A percentile compares a stretch with the other conserved stretches of the same genome.
These are phyloP conservation scores for Habropoda laboriosa DNA, from an alignment of 1,140 invertebrate genomes.

Conservation along the genomic window DNA sequence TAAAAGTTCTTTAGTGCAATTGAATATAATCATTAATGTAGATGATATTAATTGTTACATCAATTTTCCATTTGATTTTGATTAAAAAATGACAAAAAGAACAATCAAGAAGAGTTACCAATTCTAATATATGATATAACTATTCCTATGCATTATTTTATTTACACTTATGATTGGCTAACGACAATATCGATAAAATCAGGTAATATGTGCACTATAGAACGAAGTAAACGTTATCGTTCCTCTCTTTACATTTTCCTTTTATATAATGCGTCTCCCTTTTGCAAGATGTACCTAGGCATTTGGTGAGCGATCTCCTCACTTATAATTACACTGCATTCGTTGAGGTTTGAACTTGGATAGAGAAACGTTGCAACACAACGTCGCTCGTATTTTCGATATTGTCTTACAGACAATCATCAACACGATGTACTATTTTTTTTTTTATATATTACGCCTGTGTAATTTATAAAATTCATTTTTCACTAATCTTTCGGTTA, in stretches of 20 bases:
- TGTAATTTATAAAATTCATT: constrained; percentile 40
- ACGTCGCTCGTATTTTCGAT: background rate
- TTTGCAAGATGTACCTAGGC: constrained; percentile 20
- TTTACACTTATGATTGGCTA: constrained; percentile 70
- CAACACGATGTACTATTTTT: background rate
- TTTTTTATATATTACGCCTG: too few relatives aligned
- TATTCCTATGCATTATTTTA: constrained; percentile 69
- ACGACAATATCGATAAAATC: constrained; percentile 60
- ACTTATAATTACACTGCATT: background rate
- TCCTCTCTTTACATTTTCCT: constrained; percentile 40
- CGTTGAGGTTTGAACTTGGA: background rate
- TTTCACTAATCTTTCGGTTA: background rate
- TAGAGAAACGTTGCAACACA: background rate
- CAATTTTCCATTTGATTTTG: too few relatives aligned
- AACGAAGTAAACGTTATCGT: constrained; percentile 15
- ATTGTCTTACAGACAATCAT: background rate
- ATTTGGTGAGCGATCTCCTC: constrained; percentile 10
- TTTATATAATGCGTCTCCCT: constrained; percentile 32
- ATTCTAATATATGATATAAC: constrained; percentile 50
- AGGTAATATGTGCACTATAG: constrained; percentile 61
- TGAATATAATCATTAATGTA: too few relatives aligned
- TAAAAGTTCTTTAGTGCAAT: too few relatives aligned
- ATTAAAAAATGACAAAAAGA: too few relatives aligned
- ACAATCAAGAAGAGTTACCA: constrained; percentile 37
- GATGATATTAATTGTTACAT: too few relatives aligned